Percentiles rank a stretch among this genome's conserved stretches.
Evolutionary conservation across 2,113 vertebrate genomes (phyloP).

Genomic region (Varanus komodoensis): DNA sequence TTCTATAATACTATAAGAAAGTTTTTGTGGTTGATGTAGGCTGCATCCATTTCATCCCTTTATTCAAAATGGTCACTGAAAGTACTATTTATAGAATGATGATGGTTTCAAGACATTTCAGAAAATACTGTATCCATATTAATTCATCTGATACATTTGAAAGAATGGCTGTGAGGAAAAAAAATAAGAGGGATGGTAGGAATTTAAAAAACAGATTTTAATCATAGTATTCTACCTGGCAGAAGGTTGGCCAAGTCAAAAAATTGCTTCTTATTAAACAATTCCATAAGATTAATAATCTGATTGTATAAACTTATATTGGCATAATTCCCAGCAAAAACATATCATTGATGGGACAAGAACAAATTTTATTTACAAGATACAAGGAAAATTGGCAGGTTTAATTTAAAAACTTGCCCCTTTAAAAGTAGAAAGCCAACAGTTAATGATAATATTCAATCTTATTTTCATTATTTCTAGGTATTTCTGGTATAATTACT

Average conservation of each 20-base stretch:
- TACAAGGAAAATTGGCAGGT: slow-evolving; percentile 68
- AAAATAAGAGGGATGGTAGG: not conserved
- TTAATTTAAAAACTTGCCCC: slow-evolving; percentile 70
- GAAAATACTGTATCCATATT: slow-evolving; percentile 11
- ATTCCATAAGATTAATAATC: slow-evolving; percentile 66
- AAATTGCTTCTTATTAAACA: slow-evolving; percentile 49
- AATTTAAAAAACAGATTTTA: slow-evolving; percentile 7
- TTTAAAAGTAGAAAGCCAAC: slow-evolving; percentile 69
- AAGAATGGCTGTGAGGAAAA: slow-evolving; percentile 22
- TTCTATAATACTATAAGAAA: not conserved
- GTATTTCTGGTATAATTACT: slow-evolving; percentile 55
- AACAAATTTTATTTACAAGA: slow-evolving; percentile 70
- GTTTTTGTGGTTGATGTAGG: not conserved
- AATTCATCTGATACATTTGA: not conserved
- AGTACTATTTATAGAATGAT: not conserved
- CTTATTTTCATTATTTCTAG: slow-evolving; percentile 69
- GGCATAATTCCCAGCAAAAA: slow-evolving; percentile 63
- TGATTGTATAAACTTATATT: slow-evolving; percentile 65
- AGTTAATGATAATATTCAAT: slow-evolving; percentile 72
- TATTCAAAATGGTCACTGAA: not conserved
- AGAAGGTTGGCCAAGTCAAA: slow-evolving; percentile 41
- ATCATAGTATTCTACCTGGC: slow-evolving; percentile 11
- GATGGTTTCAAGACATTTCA: not conserved
- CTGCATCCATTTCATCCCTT: not conserved
- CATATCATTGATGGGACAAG: slow-evolving; percentile 61